Conservation (phyloP, 2,113 vertebrate species). For the Cygnus buccinator region DNA sequence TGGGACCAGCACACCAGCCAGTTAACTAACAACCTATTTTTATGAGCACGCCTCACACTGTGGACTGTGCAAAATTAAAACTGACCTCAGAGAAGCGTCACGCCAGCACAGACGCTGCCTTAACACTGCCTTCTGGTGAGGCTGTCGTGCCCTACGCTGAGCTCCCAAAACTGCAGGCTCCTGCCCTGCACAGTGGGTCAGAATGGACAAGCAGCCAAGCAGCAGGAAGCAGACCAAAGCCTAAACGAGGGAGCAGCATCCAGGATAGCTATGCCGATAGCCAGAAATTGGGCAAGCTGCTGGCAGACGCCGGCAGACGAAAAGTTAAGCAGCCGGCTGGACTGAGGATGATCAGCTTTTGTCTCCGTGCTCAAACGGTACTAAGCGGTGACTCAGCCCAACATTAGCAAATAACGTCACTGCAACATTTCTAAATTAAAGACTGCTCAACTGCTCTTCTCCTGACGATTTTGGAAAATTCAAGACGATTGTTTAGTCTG, state of each 20-base stretch:
- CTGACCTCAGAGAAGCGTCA: not conserved
- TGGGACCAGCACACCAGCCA: not conserved
- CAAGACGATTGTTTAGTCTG: not conserved
- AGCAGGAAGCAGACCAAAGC: not conserved
- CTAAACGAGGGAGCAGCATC: not conserved
- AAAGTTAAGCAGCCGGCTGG: not conserved
- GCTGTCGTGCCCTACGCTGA: not conserved
- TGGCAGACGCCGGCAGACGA: accelerated
- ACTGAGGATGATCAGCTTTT: not conserved
- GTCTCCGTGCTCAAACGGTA: not conserved
- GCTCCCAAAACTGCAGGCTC: not conserved
- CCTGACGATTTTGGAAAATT: not conserved
- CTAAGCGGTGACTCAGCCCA: not conserved
- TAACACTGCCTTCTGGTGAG: not conserved
- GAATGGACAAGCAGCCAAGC: accelerated
- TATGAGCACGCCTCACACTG: not conserved
- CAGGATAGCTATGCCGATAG: accelerated
- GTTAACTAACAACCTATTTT: not conserved
- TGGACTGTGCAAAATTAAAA: not conserved
- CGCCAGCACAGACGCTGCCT: accelerated
- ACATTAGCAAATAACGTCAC: not conserved
- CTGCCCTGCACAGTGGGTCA: accelerated
- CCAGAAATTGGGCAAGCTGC: accelerated
- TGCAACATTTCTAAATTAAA: not conserved
- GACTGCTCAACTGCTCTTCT: not conserved